Base-by-base conservation (phyloP, 2,797 vertebrate genomes). In the Tragopan temminckii region DNA sequence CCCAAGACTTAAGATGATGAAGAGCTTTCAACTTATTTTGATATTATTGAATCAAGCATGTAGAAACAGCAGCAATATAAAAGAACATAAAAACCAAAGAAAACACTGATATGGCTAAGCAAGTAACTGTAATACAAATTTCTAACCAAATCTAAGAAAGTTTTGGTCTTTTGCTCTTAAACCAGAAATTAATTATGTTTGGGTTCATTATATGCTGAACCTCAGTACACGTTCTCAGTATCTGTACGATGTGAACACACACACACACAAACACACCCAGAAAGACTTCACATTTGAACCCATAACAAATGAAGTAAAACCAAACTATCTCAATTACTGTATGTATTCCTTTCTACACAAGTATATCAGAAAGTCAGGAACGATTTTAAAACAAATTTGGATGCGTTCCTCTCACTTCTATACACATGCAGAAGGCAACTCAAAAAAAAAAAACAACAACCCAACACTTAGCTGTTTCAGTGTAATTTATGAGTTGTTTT, bases 161-260 rank as follows among this genome's bases (percentile, higher is more conserved):
- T 18, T 72, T n/a, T 36, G 40, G 31, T 3, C 8, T 35, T 33
- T 19, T 66, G 14, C 9, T 86, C 67, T 69, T 52, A 76, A 50
- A 92, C 33, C 6, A 77, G 52, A 87, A 89, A 70, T 80, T 29
- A 81, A 36, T 21, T 59, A 8, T 36, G 40, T 67, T 52, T 40
- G 1, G 20, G 7, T 74, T 89, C 43, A 36, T 63, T 83, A 74
- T 13, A 52, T 50, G 48, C 7, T 94, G 57, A 85, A 58, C 8
- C 19, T 48, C 33, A 31, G 25, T 17, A 38, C 2, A 29, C 0
- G 0, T 70, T 67, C 40, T 57, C 53, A 57, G 19, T 20, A 21
- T 21, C 21, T 75, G 7, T 20, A 40, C 1, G 40, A 13, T 7
- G 4, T 50, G 40, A 85, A 58, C 12, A 43, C 20, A 55, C 11